phyloP scores from a whole-genome alignment of 2,888 invertebrate species.

The Autographa gamma region DNA sequence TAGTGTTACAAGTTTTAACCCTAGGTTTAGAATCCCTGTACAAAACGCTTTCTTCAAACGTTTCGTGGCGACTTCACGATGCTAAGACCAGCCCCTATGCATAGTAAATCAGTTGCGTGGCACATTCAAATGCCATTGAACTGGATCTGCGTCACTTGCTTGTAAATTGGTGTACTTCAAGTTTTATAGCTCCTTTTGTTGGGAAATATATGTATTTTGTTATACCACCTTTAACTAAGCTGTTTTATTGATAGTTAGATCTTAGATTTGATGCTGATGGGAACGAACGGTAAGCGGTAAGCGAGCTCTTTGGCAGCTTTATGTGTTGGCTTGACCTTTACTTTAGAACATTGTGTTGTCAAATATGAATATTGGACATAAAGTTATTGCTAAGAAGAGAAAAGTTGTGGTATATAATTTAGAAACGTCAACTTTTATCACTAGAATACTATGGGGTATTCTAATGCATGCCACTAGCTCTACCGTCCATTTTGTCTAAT shows the following conservation, averaged over 20 bases:
- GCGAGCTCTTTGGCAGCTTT: neutral
- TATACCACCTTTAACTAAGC: neutral
- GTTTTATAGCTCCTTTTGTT: conserved; percentile 38
- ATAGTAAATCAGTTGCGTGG: conserved; percentile 71
- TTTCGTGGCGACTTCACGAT: conserved; percentile 39
- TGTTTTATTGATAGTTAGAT: conserved; percentile 2
- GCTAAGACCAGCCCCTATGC: conserved; percentile 48
- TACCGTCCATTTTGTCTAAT: too few species aligned
- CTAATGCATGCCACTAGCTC: too few species aligned
- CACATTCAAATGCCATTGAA: conserved; percentile 71
- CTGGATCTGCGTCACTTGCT: conserved; percentile 56
- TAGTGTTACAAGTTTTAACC: neutral
- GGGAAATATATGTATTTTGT: conserved; percentile 8
- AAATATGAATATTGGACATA: too few species aligned
- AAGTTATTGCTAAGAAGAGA: too few species aligned
- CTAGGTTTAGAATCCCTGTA: conserved; percentile 29
- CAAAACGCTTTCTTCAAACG: conserved; percentile 26
- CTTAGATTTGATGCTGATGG: neutral
- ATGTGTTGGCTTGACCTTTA: neutral
- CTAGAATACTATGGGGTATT: too few species aligned
- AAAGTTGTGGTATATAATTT: too few species aligned
- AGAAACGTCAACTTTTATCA: too few species aligned
- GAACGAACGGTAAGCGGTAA: neutral
- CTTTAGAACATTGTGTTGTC: neutral
- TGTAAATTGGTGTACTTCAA: conserved; percentile 25